These are phyloP conservation scores for Perdix hodgsoniae DNA, from an alignment of 2,797 vertebrate species.

Conservation along the genomic window DNA sequence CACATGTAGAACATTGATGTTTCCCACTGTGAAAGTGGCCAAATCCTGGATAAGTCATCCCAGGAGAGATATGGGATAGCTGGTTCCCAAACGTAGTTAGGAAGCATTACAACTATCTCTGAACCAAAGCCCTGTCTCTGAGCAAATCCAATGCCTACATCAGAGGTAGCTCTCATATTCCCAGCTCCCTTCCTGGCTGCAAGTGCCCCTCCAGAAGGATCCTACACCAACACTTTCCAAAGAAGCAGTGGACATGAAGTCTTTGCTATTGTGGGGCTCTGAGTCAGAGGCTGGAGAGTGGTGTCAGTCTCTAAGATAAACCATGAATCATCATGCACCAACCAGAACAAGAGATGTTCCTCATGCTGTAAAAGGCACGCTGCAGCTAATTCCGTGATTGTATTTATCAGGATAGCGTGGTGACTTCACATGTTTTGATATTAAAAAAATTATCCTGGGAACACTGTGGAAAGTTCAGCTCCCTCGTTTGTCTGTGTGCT, in stretches of 20 bases:
- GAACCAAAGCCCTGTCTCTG: background rate
- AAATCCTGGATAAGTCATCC: background rate
- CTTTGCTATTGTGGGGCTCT: constrained; percentile 27
- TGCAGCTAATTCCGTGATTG: background rate
- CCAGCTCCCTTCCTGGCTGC: background rate
- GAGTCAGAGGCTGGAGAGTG: constrained; percentile 29
- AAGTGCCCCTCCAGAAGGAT: background rate
- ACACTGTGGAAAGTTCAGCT: background rate
- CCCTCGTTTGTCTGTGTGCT: background rate
- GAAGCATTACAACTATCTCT: background rate
- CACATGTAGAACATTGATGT: fast-evolving
- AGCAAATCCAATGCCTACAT: background rate
- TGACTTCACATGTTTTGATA: background rate
- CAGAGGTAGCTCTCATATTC: background rate
- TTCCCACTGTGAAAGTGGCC: background rate
- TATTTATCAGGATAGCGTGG: background rate
- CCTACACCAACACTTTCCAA: background rate
- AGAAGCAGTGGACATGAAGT: background rate
- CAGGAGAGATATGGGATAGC: background rate
- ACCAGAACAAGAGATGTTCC: background rate
- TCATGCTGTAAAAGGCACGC: background rate
- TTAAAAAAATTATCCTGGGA: background rate
- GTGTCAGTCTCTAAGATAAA: constrained; percentile 29
- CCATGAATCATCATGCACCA: constrained; percentile 3
- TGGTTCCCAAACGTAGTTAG: background rate